phyloP scores from a whole-genome alignment of 1,140 invertebrate genomes.

The Cotesia vestalis region DNA sequence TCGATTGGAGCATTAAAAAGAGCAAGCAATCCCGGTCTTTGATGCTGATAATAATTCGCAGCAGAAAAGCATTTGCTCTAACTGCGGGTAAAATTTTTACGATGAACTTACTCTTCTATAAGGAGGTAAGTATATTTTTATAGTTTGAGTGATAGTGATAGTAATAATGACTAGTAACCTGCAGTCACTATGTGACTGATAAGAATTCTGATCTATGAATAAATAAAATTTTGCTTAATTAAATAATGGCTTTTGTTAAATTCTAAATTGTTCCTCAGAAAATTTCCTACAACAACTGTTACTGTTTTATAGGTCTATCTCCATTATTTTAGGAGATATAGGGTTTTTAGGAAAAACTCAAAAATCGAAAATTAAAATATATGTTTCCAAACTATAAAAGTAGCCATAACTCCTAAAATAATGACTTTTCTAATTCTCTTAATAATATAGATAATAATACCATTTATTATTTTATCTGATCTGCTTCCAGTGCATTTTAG shows the following conservation, averaged over 20 bases:
- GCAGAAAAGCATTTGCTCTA: background rate
- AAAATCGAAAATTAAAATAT: too few relatives aligned
- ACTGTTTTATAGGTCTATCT: too few relatives aligned
- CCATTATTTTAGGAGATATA: too few relatives aligned
- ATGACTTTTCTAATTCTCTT: too few relatives aligned
- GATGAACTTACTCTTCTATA: constrained; percentile 8
- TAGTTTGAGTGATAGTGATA: background rate
- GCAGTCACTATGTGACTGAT: background rate
- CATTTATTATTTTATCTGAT: constrained; percentile 1
- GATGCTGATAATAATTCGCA: constrained; percentile 23
- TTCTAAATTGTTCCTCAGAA: too few relatives aligned
- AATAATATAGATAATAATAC: background rate
- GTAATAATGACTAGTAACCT: background rate
- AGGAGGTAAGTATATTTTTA: constrained; percentile 10
- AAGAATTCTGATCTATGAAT: background rate
- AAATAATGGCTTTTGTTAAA: too few relatives aligned
- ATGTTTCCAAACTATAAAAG: too few relatives aligned
- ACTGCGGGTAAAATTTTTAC: constrained; percentile 29
- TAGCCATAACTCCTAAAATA: too few relatives aligned
- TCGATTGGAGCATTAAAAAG: constrained; percentile 5
- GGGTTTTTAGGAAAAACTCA: too few relatives aligned
- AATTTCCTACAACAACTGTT: too few relatives aligned
- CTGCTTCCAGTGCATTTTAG: background rate
- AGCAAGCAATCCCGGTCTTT: background rate
- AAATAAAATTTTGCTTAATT: too few relatives aligned